Conservation (phyloP, 2,888 invertebrate genomes). For the Callinectes sapidus region DNA sequence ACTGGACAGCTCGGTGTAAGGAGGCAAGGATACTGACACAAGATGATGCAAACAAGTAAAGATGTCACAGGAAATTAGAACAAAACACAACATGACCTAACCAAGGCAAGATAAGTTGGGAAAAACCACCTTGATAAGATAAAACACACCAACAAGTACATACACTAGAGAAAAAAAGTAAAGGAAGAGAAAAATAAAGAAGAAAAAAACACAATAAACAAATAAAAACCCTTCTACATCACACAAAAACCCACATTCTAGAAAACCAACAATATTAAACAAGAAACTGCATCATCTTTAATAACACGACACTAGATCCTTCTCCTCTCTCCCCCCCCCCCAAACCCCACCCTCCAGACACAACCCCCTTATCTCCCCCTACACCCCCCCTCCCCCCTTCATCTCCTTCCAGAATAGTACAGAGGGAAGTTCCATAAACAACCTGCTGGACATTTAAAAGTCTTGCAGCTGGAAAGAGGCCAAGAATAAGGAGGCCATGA, state of each 20-base stretch:
- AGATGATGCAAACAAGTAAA: neutral
- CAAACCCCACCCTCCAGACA: neutral
- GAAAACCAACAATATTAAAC: too few species aligned
- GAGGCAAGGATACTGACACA: neutral
- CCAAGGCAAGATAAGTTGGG: neutral
- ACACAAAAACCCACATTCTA: too few species aligned
- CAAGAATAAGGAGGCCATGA: neutral
- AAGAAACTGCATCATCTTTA: too few species aligned
- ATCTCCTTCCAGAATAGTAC: neutral
- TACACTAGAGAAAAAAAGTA: too few species aligned
- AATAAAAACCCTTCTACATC: too few species aligned
- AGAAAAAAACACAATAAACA: too few species aligned
- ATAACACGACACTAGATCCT: neutral
- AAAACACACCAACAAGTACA: neutral
- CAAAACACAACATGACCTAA: too few species aligned
- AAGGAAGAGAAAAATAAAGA: too few species aligned
- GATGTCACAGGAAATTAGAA: neutral
- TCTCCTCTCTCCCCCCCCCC: neutral
- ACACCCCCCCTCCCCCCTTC: neutral
- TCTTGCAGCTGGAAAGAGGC: neutral
- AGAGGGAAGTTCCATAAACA: neutral
- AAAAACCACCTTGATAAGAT: neutral
- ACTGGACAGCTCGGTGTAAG: neutral
- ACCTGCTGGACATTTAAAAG: neutral
- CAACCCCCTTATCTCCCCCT: neutral